Conservation (phyloP, 2,113 vertebrate species). For the Pseudorectes ferrugineus region DNA sequence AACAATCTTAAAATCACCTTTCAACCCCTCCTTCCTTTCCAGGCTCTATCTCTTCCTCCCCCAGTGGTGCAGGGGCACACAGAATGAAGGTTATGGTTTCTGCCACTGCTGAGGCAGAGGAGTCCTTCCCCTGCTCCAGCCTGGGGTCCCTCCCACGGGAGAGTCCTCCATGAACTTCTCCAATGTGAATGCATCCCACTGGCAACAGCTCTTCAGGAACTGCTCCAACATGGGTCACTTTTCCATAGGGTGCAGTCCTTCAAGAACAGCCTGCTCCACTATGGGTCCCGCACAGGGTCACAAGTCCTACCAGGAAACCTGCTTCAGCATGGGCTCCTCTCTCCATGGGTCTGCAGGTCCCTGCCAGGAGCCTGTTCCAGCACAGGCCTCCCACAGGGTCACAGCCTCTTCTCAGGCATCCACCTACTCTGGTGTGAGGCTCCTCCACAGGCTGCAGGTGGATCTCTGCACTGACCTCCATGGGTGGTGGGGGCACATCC, state of each 20-base stretch:
- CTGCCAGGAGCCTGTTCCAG: background rate
- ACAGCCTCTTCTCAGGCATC: background rate
- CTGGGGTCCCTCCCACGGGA: background rate
- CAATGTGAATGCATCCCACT: background rate
- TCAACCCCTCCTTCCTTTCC: background rate
- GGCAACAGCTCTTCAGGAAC: background rate
- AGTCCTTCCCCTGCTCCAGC: background rate
- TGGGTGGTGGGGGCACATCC: accelerated
- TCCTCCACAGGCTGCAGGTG: background rate
- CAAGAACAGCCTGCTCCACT: background rate
- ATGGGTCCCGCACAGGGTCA: background rate
- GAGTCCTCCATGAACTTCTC: background rate
- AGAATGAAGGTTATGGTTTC: background rate
- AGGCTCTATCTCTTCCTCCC: background rate
- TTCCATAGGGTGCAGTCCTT: background rate
- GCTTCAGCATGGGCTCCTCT: background rate
- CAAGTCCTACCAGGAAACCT: background rate
- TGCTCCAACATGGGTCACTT: background rate
- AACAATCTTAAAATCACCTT: background rate
- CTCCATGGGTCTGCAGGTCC: background rate
- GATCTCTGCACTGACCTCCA: background rate
- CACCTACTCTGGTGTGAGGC: background rate
- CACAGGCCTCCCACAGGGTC: background rate
- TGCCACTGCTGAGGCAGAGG: background rate
- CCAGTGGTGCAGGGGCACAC: background rate